Percentiles rank a stretch among this genome's conserved stretches.
Conservation (phyloP, 2,797 vertebrate genomes). For the Zalophus californianus region DNA sequence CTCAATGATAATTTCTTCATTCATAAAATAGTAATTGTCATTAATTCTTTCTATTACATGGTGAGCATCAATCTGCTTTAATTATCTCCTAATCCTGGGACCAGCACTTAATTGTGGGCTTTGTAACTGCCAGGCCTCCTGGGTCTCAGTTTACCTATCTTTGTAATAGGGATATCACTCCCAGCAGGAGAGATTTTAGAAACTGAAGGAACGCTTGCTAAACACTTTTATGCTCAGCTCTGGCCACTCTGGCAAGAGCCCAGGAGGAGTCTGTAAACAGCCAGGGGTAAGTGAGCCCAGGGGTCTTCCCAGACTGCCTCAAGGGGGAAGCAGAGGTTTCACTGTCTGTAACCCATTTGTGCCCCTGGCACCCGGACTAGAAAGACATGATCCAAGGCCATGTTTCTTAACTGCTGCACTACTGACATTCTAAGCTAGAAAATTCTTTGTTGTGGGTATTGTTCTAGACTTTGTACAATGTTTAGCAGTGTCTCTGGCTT, state of each 20-base stretch:
- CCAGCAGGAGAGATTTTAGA: neutral
- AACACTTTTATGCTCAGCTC: neutral
- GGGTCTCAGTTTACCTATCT: neutral
- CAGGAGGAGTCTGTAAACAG: neutral
- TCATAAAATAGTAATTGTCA: neutral
- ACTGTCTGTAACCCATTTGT: neutral
- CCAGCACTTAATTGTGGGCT: neutral
- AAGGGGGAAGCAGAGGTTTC: neutral
- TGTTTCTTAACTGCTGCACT: neutral
- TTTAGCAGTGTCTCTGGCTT: neutral
- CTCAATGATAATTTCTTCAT: neutral
- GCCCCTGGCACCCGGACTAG: neutral
- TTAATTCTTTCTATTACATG: neutral
- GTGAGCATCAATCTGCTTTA: neutral
- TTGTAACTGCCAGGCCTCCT: neutral
- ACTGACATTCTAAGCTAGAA: neutral
- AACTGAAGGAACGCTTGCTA: neutral
- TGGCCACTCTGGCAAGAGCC: neutral
- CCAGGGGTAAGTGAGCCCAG: neutral
- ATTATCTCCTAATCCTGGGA: neutral
- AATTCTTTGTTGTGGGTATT: neutral
- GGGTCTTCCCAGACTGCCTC: neutral
- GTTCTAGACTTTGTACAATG: neutral
- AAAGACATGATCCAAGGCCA: neutral
- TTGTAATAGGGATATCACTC: neutral